Percentiles rank a stretch among this genome's conserved stretches.
These are phyloP conservation scores for Venustoraphidia nigricollis DNA, from an alignment of 2,888 invertebrate genomes.

Conservation along the genomic window DNA sequence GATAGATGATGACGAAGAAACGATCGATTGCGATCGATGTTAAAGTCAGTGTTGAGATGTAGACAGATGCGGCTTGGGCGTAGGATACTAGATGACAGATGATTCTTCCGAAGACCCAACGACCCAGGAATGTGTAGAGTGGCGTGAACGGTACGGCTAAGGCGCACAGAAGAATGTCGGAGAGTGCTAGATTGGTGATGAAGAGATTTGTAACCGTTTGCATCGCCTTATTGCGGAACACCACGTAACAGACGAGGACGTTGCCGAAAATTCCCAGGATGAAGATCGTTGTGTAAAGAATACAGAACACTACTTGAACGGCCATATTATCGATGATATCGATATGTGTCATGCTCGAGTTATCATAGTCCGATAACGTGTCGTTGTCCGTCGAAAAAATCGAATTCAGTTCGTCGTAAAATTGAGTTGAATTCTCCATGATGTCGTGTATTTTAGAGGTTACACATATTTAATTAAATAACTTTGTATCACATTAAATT, in stretches of 20 bases:
- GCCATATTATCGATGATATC: conserved; percentile 47
- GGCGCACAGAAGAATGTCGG: conserved; percentile 84
- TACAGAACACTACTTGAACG: conserved; percentile 59
- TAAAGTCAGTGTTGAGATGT: conserved; percentile 91
- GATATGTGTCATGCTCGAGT: conserved; percentile 22
- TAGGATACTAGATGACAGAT: conserved; percentile 89
- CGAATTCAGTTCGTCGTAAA: conserved; percentile 25
- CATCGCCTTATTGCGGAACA: conserved; percentile 85
- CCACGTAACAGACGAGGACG: conserved; percentile 84
- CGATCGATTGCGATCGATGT: conserved; percentile 96
- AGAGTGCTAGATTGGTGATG: conserved; percentile 89
- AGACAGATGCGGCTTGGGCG: conserved; percentile 90
- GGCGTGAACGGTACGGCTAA: conserved; percentile 96
- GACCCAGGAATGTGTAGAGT: conserved; percentile 76
- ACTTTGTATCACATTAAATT: too few relatives aligned
- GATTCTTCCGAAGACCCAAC: conserved; percentile 85
- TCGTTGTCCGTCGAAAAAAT: conserved; percentile 4
- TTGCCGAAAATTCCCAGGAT: conserved; percentile 82
- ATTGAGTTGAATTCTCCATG: conserved; percentile 28
- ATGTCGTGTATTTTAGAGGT: conserved; percentile 15
- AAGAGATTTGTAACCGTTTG: conserved; percentile 96
- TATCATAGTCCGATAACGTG: conserved; percentile 11
- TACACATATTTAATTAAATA: too few relatives aligned
- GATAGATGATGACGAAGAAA: conserved; percentile 93
- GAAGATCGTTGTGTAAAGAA: conserved; percentile 73